Conservation (phyloP, 35 echinoderm and acorn worm species). For the Apostichopus californicus region DNA sequence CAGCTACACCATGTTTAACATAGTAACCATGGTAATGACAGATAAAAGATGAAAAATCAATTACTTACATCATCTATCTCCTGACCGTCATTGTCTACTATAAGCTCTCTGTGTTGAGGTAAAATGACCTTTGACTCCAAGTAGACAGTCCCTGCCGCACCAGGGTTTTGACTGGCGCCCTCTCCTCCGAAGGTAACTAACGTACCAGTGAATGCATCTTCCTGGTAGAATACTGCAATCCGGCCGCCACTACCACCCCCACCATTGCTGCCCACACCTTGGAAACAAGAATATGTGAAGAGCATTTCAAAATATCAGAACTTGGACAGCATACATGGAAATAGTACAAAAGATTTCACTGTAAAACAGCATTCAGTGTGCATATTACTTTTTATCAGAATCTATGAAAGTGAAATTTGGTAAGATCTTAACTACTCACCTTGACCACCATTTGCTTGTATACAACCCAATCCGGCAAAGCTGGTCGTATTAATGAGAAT, state of each 20-base stretch:
- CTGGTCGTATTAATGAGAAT: conserved; percentile 52
- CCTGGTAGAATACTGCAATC: conserved; percentile 59
- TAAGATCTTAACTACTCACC: conserved; percentile 40
- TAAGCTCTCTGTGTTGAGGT: conserved; percentile 34
- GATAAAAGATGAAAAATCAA: too few species aligned
- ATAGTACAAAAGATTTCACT: too few species aligned
- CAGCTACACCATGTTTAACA: too few species aligned
- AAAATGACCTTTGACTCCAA: conserved; percentile 39
- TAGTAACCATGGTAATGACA: too few species aligned
- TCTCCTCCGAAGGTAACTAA: conserved; percentile 69
- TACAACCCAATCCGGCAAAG: conserved; percentile 59
- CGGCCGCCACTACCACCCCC: conserved; percentile 83
- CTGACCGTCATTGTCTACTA: conserved; percentile 82
- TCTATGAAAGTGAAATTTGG: neutral
- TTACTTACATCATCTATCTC: conserved; percentile 57
- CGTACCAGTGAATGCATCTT: conserved; percentile 53
- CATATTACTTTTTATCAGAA: neutral
- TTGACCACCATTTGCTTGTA: conserved; percentile 83
- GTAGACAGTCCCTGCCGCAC: conserved; percentile 84
- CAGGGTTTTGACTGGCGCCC: conserved; percentile 48
- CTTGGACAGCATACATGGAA: too few species aligned
- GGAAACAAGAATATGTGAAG: neutral
- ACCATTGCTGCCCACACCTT: conserved; percentile 57
- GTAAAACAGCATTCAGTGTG: too few species aligned
- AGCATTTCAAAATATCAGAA: neutral